Percentiles rank a stretch among this genome's conserved stretches.
These are phyloP conservation scores for Pipistrellus pygmaeus DNA, from an alignment of 2,797 vertebrate species.

Conservation along the genomic window DNA sequence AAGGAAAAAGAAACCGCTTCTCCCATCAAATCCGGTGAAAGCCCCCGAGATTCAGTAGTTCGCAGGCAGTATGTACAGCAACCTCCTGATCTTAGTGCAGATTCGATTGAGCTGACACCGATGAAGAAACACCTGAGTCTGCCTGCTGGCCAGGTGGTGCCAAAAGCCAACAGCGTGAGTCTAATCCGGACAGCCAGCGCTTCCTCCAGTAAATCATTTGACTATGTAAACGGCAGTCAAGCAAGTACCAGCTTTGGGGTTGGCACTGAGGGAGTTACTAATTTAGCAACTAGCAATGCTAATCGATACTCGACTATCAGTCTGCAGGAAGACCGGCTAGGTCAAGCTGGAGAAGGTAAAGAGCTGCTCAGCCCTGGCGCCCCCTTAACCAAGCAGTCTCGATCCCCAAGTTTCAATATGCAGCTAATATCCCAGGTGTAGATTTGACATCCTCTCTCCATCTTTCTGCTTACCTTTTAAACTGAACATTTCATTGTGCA, in stretches of 20 bases:
- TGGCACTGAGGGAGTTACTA: constrained; percentile 87
- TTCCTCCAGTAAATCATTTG: constrained; percentile 97
- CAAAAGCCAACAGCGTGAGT: constrained; percentile 89
- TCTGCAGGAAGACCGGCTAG: constrained; percentile 95
- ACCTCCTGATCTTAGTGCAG: constrained; percentile 87
- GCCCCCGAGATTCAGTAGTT: constrained; percentile 86
- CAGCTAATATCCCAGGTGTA: constrained; percentile 99
- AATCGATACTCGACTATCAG: constrained; percentile 96
- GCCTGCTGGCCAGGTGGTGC: constrained; percentile 90
- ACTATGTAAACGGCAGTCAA: constrained; percentile 95
- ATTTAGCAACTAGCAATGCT: constrained; percentile 87
- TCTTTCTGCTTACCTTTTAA: constrained; percentile 80
- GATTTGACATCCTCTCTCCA: constrained; percentile 78
- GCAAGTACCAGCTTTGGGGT: constrained; percentile 86
- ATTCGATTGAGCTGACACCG: constrained; percentile 93
- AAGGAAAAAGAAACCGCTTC: constrained; percentile 89
- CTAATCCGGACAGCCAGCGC: constrained; percentile 97
- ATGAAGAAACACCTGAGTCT: constrained; percentile 97
- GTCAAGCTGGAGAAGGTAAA: constrained; percentile 92
- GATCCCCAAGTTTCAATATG: constrained; percentile 99
- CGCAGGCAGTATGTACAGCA: constrained; percentile 90
- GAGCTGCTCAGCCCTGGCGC: constrained; percentile 94
- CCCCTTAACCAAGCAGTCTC: constrained; percentile 97
- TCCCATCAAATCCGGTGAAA: constrained; percentile 88
- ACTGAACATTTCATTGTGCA: constrained; percentile 87